phyloP scores from a whole-genome alignment of 2,113 vertebrate genomes.

The Hucho hucho region DNA sequence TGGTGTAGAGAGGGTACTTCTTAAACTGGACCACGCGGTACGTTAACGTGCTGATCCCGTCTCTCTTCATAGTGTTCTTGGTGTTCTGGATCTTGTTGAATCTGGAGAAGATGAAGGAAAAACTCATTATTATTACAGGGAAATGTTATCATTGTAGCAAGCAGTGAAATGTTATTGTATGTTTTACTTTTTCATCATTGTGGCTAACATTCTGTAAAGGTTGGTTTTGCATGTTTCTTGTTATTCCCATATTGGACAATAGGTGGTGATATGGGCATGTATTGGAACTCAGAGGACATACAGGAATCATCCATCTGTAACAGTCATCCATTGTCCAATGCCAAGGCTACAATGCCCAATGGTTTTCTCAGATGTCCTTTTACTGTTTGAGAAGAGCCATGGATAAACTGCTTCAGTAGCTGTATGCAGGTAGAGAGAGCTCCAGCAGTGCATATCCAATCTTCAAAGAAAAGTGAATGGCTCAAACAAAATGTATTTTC shows the following conservation, averaged over 20 bases:
- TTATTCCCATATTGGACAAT: conserved; percentile 27
- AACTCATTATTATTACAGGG: background rate
- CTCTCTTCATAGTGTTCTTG: conserved; percentile 96
- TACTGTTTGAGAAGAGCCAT: background rate
- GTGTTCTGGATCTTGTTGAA: conserved; percentile 99
- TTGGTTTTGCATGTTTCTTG: background rate
- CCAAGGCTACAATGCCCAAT: background rate
- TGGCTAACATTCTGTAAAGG: conserved; percentile 22
- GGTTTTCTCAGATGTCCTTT: background rate
- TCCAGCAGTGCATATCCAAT: background rate
- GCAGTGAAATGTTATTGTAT: background rate
- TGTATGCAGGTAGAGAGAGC: too few species aligned
- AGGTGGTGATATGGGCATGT: conserved; percentile 37
- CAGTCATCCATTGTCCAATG: background rate
- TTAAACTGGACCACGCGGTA: conserved; percentile 87
- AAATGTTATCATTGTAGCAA: background rate
- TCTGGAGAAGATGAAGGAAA: conserved; percentile 61
- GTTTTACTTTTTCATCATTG: background rate
- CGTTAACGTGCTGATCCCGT: conserved; percentile 91
- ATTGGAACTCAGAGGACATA: background rate
- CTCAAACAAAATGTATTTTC: conserved; percentile 7
- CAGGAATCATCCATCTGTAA: background rate
- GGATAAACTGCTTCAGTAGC: background rate
- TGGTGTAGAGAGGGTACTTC: conserved; percentile 89
- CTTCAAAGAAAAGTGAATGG: background rate